Evolutionary conservation across 2,888 invertebrate genomes (phyloP).

Genomic region (Hemicrepidius hirtus): DNA sequence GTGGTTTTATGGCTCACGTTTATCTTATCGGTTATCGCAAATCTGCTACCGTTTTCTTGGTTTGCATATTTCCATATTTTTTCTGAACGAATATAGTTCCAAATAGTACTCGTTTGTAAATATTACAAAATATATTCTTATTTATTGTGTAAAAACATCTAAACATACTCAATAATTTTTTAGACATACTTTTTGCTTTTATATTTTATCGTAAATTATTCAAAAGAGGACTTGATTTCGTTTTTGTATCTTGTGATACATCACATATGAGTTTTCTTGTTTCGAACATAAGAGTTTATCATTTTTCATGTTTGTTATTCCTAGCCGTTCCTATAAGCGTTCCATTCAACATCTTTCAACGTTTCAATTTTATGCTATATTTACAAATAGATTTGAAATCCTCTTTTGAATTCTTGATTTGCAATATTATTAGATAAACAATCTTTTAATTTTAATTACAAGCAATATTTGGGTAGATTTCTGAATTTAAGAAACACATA

Average conservation of each 20-base stretch:
- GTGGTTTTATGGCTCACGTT: not conserved
- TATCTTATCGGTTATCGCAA: not conserved
- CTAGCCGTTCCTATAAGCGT: too few relatives aligned
- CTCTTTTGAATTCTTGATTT: too few relatives aligned
- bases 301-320: conserved; percentile 4
- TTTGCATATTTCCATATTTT: conserved; percentile 1
- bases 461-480: too few relatives aligned
- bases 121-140: too few relatives aligned
- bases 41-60: not conserved
- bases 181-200: not conserved
- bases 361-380: not conserved
- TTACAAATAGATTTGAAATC: not conserved
- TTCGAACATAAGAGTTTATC: not conserved
- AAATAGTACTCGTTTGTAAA: too few relatives aligned
- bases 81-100: too few relatives aligned
- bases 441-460: too few relatives aligned
- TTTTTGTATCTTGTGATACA: not conserved
- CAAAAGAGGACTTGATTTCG: not conserved
- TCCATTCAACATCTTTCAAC: not conserved
- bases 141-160: not conserved
- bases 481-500: too few relatives aligned
- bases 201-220: not conserved
- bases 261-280: not conserved
- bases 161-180: too few relatives aligned
- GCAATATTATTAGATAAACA: too few relatives aligned